Base-by-base conservation (phyloP, 53 echinoderm and acorn worm species). In the Astropecten irregularis region DNA sequence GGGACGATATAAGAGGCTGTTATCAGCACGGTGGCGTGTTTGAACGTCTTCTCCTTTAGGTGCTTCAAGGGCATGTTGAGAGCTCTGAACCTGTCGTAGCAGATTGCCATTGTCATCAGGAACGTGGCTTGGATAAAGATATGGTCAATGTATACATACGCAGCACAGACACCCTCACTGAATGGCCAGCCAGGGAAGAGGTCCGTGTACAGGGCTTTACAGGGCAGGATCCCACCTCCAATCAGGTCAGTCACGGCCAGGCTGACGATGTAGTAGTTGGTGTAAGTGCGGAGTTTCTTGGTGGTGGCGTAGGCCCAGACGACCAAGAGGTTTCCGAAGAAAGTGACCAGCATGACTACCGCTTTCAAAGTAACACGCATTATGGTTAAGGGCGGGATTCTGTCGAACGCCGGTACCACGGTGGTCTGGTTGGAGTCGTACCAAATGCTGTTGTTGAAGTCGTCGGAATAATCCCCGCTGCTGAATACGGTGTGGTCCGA, bases 1-100 rank as follows among this genome's bases (percentile, higher is more conserved):
- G 90, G 90, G 37, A 85, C 53, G 20, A 64, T 9, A 65, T 66
- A 90, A 31, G 81, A 77, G 21, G 85, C 18, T 13, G 82, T 29
- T n/a, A 82, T 62, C 18, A 90, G 53, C 20, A 69, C 26, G 9
- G 69, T 15, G 32, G 90, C 90, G 30, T 81, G 85, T 1, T 71
- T 70, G 14, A 23, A 28, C 18, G 82, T 67, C 23, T 67, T 66
- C 39, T 82, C 68, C 26, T 82, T 66, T 3, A 82, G 25, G 61
- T 90, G 90, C 2, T 71, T 52, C 28, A 90, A 49, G 30, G 90
- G 90, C 48, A 49, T 39, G 23, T 79, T 72, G 38, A 81, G 21
- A 9, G 90, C 90, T 20, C 83, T 68, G 68, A 76, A 86, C 22
- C 86, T 65, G 59, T 90, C 90, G 48, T 71, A 59, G 73, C 86